Conservation (phyloP, 1,140 invertebrate genomes). For the Brachionus rotundiformis region DNA sequence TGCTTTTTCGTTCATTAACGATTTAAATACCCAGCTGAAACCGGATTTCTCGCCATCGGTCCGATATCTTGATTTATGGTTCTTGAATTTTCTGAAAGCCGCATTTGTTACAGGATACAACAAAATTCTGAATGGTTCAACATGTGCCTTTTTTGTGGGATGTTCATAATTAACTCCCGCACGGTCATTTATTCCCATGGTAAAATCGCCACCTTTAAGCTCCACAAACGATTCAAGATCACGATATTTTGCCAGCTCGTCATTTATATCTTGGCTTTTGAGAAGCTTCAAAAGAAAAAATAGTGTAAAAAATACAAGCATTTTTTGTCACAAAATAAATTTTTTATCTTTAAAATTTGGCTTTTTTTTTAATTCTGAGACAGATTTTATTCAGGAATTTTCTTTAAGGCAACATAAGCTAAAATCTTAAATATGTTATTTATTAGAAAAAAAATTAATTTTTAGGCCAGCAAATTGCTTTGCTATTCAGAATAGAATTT, state of each 20-base stretch:
- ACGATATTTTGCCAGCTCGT: slow-evolving; percentile 16
- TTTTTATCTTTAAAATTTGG: background rate
- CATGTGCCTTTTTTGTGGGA: slow-evolving; percentile 55
- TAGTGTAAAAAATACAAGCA: background rate
- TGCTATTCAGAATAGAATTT: too few relatives aligned
- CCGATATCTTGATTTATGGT: slow-evolving; percentile 55
- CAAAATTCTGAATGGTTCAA: slow-evolving; percentile 55
- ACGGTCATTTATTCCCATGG: slow-evolving; percentile 58
- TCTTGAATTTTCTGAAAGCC: slow-evolving; percentile 56
- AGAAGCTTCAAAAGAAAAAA: background rate
- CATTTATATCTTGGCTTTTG: background rate
- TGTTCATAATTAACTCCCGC: slow-evolving; percentile 57
- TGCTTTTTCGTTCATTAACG: slow-evolving; percentile 54
- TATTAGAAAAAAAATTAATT: too few relatives aligned
- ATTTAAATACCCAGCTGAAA: slow-evolving; percentile 59
- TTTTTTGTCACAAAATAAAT: background rate
- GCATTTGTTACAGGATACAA: slow-evolving; percentile 35
- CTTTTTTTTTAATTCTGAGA: background rate
- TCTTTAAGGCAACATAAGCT: background rate
- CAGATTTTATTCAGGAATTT: background rate
- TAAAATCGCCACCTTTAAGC: slow-evolving; percentile 55
- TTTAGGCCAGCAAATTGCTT: too few relatives aligned
- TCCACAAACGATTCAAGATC: slow-evolving; percentile 48
- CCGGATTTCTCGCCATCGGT: slow-evolving; percentile 58
- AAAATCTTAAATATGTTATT: background rate